Base-by-base conservation (phyloP, 2,797 vertebrate species). In the Otus scops region DNA sequence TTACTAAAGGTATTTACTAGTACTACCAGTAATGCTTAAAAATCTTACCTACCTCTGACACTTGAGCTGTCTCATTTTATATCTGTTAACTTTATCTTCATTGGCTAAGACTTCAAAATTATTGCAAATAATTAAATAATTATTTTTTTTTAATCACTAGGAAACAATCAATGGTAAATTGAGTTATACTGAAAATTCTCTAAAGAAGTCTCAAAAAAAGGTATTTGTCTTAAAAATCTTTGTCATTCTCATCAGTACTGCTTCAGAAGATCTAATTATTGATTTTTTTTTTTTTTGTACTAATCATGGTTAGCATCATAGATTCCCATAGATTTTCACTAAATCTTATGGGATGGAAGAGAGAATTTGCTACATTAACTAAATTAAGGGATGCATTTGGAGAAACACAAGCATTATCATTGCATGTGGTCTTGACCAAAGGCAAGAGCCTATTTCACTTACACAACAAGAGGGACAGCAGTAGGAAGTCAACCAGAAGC, bases 381-480 rank as follows among this genome's bases (percentile, higher is more conserved):
- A 43, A 43, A 67, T 60, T 54, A 54, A 67, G n/a, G 41, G 21
- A 27, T 47, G 9, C 16, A 6, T 51, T 43, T 32, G 18, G 45
- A 80, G 30, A 81, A 81, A 75, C 9, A 17, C 9, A 43, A 70
- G 11, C 10, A 10, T 48, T 28, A 48, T 8, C 30, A 69, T 48
- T 41, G 27, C 32, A 22, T 17, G 28, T 34, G 19, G 13, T 68
- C 50, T 64, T 53, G 30, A 41, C 13, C 17, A 54, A 76, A 43
- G 20, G 38, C 51, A 64, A 22, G 22, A 89, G 20, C 45, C 30
- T 69, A 41, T 75, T 80, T 74, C 36, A 39, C 24, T 45, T 53
- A 53, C 21, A 24, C 0, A 2, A 20, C 0, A 8, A 84, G 30
- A 80, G 11, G 10, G 9, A 45, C 27, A 17, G 18, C 6, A 19